Percentiles rank a stretch among this genome's conserved stretches.
phyloP scores from a whole-genome alignment of 1,140 invertebrate genomes.

The Drosophila mayri region DNA sequence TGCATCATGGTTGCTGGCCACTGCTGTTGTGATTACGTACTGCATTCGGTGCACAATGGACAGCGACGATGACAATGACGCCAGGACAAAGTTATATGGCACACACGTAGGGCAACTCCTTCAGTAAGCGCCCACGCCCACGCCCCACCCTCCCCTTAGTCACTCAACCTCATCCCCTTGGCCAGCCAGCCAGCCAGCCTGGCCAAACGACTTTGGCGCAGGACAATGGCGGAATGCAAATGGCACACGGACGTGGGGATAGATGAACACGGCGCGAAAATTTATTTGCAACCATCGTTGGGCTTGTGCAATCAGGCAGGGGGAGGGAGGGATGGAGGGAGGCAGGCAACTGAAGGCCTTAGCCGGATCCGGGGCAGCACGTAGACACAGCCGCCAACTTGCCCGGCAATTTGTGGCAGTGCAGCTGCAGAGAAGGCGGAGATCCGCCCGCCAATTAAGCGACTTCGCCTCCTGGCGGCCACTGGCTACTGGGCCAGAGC shows the following conservation, averaged over 20 bases:
- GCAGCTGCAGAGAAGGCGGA: slow-evolving; percentile 20
- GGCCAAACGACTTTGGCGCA: slow-evolving; percentile 51
- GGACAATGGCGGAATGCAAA: slow-evolving; percentile 77
- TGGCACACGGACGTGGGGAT: slow-evolving; percentile 68
- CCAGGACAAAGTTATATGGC: slow-evolving; percentile 68
- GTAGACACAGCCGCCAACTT: slow-evolving; percentile 17
- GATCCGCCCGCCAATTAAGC: slow-evolving; percentile 72
- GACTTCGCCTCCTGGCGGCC: slow-evolving; percentile 29
- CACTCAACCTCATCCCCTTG: neutral
- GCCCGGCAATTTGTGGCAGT: slow-evolving; percentile 57
- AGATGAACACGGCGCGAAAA: slow-evolving; percentile 66
- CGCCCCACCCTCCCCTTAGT: neutral
- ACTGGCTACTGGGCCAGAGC: neutral
- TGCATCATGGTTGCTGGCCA: slow-evolving; percentile 6
- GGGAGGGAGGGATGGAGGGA: neutral
- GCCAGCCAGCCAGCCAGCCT: neutral
- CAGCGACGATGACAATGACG: slow-evolving; percentile 54
- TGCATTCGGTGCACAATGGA: slow-evolving; percentile 56
- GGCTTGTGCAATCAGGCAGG: slow-evolving; percentile 33
- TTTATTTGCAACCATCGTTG: slow-evolving; percentile 30
- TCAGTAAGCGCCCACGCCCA: slow-evolving; percentile 23
- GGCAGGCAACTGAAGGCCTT: slow-evolving; percentile 1
- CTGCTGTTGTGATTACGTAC: slow-evolving; percentile 70
- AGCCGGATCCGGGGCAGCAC: slow-evolving; percentile 36
- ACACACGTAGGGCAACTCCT: slow-evolving; percentile 65